Evolutionary conservation across 2,888 invertebrate species (phyloP).

Genomic region (Orthonychiurus folsomi): DNA sequence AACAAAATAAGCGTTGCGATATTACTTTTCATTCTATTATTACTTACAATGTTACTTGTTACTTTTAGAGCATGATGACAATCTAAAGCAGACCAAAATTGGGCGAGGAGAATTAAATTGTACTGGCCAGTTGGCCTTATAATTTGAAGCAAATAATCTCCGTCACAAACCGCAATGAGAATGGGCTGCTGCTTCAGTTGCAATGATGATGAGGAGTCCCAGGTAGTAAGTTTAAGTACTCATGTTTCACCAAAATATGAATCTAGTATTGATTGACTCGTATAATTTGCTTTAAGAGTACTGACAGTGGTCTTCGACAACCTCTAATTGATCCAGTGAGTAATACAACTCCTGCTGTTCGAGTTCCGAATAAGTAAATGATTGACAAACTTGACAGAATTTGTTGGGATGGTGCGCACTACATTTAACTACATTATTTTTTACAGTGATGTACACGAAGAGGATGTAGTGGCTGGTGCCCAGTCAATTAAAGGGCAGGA

Average conservation of each 20-base stretch:
- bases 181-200: slow-evolving; percentile 41
- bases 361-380: slow-evolving; percentile 35
- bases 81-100: too few species aligned
- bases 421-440: too few species aligned
- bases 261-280: neutral
- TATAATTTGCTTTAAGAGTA: slow-evolving; percentile 19
- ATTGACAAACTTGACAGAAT: too few species aligned
- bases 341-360: slow-evolving; percentile 34
- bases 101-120: too few species aligned
- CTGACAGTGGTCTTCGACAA: slow-evolving; percentile 30
- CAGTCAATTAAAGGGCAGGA: slow-evolving; percentile 35
- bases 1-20: too few species aligned
- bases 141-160: too few species aligned
- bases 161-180: slow-evolving; percentile 28
- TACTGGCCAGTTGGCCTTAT: too few species aligned
- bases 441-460: slow-evolving; percentile 8
- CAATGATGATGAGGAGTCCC: slow-evolving; percentile 39
- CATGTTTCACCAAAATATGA: too few species aligned
- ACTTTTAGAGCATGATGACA: too few species aligned
- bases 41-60: too few species aligned
- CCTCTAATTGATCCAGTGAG: slow-evolving; percentile 33
- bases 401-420: too few species aligned
- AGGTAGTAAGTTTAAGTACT: slow-evolving; percentile 18
- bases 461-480: slow-evolving; percentile 8
- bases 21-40: too few species aligned